Evolutionary conservation across 2,888 invertebrate genomes (phyloP).

Genomic region (Zaprionus obscuricornis): DNA sequence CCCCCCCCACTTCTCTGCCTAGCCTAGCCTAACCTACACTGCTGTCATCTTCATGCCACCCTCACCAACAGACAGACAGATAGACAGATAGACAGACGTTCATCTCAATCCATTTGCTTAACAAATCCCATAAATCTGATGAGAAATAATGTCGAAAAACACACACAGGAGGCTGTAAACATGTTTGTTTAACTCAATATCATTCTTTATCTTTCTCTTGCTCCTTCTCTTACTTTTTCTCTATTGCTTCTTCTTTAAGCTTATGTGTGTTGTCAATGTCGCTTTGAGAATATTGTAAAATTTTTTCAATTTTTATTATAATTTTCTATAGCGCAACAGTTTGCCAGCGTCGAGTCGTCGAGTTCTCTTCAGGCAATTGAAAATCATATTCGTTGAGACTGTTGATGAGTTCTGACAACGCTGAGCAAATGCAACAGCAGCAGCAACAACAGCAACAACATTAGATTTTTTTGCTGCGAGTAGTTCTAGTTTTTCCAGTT

Average conservation of each 20-base stretch:
- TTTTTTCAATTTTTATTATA: too few relatives aligned
- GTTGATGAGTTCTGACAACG: too few relatives aligned
- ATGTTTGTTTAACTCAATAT: slow-evolving; percentile 59
- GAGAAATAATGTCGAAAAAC: slow-evolving; percentile 41
- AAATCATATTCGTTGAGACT: slow-evolving; percentile 27
- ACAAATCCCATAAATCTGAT: slow-evolving; percentile 46
- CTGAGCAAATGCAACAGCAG: too few relatives aligned
- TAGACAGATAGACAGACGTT: slow-evolving; percentile 13
- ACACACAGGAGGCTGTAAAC: slow-evolving; percentile 63
- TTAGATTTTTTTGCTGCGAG: slow-evolving; percentile 14
- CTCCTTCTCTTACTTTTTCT: too few relatives aligned
- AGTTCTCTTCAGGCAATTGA: too few relatives aligned
- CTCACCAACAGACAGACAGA: slow-evolving; percentile 20
- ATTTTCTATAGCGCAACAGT: too few relatives aligned
- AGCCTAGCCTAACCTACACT: not conserved
- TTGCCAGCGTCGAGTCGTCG: too few relatives aligned
- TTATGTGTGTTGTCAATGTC: too few relatives aligned
- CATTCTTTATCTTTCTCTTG: too few relatives aligned
- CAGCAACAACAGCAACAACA: slow-evolving; percentile 5
- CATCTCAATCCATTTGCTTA: slow-evolving; percentile 7
- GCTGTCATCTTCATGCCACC: not conserved
- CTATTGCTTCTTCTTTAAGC: too few relatives aligned
- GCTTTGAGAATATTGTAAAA: too few relatives aligned
- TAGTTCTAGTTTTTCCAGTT: slow-evolving; percentile 16
- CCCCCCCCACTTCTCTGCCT: not conserved